A percentile compares a stretch with the other conserved stretches of the same genome.
Evolutionary conservation across 2,888 invertebrate species (phyloP).

Genomic region (Andricus curvator): DNA sequence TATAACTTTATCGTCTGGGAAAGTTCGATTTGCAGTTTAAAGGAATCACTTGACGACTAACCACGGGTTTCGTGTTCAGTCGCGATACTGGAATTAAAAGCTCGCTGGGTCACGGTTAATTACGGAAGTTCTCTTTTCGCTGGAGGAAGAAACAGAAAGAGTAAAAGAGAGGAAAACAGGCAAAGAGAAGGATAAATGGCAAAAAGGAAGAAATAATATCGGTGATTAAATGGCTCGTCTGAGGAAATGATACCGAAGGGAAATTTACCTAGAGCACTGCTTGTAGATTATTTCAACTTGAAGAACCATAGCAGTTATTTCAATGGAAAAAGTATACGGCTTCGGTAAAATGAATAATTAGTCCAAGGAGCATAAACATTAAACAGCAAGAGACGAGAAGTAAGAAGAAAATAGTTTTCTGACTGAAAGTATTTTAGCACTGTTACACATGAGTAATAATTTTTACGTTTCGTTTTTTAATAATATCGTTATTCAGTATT

Average conservation of each 20-base stretch:
- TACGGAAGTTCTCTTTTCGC: constrained; percentile 23
- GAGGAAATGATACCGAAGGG: constrained; percentile 31
- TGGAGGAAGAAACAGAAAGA: constrained; percentile 7
- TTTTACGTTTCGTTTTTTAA: no score
- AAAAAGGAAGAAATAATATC: constrained; percentile 26
- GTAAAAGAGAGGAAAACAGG: background rate
- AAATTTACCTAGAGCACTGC: constrained; percentile 22
- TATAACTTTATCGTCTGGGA: no score
- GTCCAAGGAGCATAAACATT: constrained; percentile 1
- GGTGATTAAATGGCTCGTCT: constrained; percentile 38
- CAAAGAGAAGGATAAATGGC: background rate
- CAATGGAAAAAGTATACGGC: background rate
- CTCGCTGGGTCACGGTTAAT: constrained; percentile 4
- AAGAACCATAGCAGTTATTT: constrained; percentile 10
- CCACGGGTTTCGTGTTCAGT: background rate
- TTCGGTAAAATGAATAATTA: constrained; percentile 16
- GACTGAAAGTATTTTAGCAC: no score
- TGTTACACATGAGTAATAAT: no score
- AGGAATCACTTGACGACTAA: background rate
- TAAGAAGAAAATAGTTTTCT: background rate
- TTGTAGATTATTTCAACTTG: constrained; percentile 3
- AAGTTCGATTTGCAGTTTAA: background rate
- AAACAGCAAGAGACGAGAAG: background rate
- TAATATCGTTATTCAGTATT: no score
- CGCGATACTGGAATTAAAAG: constrained; percentile 10